Evolutionary conservation across 2,888 invertebrate species (phyloP), one percentile per base, ranked within the genome.

Genomic region (Unio delphinus): DNA sequence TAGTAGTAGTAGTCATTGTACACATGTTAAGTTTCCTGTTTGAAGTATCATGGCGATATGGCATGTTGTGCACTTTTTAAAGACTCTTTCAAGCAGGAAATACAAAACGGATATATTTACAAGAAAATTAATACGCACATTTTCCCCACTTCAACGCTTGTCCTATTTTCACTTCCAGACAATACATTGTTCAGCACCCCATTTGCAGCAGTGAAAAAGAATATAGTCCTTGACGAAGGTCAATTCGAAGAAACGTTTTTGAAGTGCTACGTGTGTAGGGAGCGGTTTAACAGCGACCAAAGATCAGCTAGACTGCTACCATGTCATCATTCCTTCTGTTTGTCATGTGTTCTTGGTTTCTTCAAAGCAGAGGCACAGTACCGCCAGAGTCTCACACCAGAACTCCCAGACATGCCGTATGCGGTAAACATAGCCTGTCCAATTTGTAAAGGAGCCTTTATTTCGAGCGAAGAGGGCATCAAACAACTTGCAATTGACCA

Each of bases 251-350:
- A 83, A 23, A 76, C 79, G 17, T 87, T 87, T 70, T 79, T 87
- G 17, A 70, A 79, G 26, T 87, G 87, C 68, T 65, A 73, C 23
- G 74, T 86, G 11, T 87, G 87, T 69, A 75, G 78, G 45, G 83
- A 85, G 28, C 70, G 80, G 30, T 87, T 78, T 70, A 69, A 80
- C 65, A 69, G 75, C 59, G 66, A 59, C 1, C 67, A 74, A 0
- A 78, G 77, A 59, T 74, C 79, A 34, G 85, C 86, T 4, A 81
- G 83, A 55, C 72, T 87, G 45, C 76, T 87, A 2, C 85, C 85
- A 7, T 87, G 86, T 64, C 86, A 87, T 67, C 86, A 87, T 66
- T 75, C 84, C 23, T 83, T 85, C 74, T 87, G 86, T 66, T 59
- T 80, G 20, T 55, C 65, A 15, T 84, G 86, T 70, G 74, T 86